Percentiles rank a stretch among this genome's conserved stretches.
Evolutionary conservation across 1,140 invertebrate species (phyloP).

Genomic region (Eriocheir sinensis): DNA sequence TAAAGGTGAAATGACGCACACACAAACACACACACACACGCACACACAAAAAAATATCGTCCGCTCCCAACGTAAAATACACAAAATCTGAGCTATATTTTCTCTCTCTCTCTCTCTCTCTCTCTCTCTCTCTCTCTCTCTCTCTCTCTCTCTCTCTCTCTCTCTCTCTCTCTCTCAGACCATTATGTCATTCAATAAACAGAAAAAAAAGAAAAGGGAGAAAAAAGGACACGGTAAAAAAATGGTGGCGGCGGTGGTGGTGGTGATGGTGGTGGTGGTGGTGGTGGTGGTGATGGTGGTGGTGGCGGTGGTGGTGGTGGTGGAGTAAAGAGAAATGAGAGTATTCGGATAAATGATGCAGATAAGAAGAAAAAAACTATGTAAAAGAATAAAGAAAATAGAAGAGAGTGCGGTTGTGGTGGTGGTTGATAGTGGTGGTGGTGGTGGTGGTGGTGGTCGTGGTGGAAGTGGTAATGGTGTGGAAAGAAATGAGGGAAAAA

Average conservation of each 20-base stretch:
- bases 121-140: conserved; percentile 22
- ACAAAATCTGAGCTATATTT: background rate
- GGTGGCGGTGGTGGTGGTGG: too few relatives aligned
- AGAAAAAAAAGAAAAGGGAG: background rate
- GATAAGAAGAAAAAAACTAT: too few relatives aligned
- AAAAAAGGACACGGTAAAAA: background rate
- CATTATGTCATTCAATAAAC: background rate
- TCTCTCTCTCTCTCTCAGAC: background rate
- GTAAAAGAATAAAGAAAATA: too few relatives aligned
- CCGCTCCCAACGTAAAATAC: background rate
- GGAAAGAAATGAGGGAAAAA: too few relatives aligned
- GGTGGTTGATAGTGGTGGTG: too few relatives aligned
- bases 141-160: conserved; percentile 22
- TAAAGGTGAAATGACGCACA: background rate
- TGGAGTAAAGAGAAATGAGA: too few relatives aligned
- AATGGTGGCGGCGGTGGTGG: background rate
- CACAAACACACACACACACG: conserved; percentile 11
- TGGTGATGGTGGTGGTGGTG: too few relatives aligned
- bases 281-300: too few relatives aligned
- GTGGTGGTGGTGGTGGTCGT: too few relatives aligned
- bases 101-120: background rate
- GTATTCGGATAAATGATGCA: too few relatives aligned
- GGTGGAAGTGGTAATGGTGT: too few relatives aligned
- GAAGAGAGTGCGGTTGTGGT: too few relatives aligned
- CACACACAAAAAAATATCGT: background rate